Evolutionary conservation across 2,797 vertebrate species (phyloP).

Genomic region (Poecile montanus): DNA sequence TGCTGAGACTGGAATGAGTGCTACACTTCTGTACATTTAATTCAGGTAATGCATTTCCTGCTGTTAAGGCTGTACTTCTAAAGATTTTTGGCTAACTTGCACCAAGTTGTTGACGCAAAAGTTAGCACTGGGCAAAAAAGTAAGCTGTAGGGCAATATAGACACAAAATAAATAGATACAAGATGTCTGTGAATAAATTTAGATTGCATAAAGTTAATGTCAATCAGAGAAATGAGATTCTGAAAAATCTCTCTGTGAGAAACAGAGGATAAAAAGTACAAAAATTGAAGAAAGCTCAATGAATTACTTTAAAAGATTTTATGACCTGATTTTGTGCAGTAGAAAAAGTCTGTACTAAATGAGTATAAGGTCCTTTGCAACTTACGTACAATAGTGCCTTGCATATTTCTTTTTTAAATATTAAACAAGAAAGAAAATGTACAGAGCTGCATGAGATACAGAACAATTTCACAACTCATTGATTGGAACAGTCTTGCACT

Average conservation of each 20-base stretch:
- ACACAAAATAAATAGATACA: not conserved
- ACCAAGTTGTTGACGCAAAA: not conserved
- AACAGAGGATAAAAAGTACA: not conserved
- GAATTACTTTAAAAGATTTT: not conserved
- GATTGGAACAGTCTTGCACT: not conserved
- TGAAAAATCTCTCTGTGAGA: not conserved
- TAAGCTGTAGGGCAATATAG: not conserved
- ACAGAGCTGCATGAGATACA: not conserved
- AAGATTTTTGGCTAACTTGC: not conserved
- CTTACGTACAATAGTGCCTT: not conserved
- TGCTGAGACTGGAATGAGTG: not conserved
- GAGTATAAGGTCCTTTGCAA: not conserved
- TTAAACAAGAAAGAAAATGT: not conserved
- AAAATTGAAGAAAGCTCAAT: not conserved
- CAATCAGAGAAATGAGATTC: not conserved
- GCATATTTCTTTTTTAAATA: not conserved
- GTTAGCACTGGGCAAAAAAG: not conserved
- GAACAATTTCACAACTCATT: not conserved
- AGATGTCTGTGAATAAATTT: not conserved
- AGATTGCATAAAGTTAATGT: not conserved
- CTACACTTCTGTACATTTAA: not conserved
- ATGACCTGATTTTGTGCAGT: not conserved
- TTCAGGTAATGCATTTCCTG: not conserved
- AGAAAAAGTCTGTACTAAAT: not conserved
- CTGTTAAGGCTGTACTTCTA: not conserved